These are phyloP conservation scores for Rhipidura dahli DNA, from an alignment of 2,113 vertebrate species.

Conservation along the genomic window DNA sequence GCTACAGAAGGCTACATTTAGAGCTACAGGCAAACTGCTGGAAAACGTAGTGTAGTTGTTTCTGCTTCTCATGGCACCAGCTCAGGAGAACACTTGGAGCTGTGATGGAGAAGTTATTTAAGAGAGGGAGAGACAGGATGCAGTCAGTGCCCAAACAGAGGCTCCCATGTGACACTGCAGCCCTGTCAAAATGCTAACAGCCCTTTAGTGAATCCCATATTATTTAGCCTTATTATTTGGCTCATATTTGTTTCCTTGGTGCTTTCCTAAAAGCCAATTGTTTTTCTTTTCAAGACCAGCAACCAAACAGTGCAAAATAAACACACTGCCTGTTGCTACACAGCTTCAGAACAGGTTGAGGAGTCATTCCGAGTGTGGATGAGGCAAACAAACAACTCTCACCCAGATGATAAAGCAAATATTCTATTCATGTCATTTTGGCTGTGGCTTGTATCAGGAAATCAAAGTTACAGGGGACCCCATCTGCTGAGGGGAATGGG, in stretches of 20 bases:
- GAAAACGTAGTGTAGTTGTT: background rate
- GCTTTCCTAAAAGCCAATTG: background rate
- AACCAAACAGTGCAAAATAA: background rate
- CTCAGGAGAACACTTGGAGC: background rate
- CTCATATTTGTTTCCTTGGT: background rate
- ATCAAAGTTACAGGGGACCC: background rate
- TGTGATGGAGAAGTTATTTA: background rate
- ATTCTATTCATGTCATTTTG: background rate
- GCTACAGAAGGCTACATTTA: background rate
- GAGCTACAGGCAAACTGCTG: background rate
- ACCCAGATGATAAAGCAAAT: background rate
- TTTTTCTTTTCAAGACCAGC: background rate
- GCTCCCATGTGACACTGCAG: background rate
- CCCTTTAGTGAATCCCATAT: background rate
- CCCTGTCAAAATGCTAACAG: background rate
- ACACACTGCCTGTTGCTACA: background rate
- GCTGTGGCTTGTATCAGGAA: background rate
- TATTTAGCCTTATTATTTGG: background rate
- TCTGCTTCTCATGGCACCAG: rapidly evolving
- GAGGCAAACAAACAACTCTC: background rate
- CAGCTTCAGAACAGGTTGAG: background rate
- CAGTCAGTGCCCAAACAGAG: background rate
- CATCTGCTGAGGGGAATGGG: background rate
- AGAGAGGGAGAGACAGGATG: background rate
- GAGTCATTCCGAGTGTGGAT: background rate